These are phyloP conservation scores for Papilio polyxenes DNA, from an alignment of 1,140 invertebrate genomes.

Conservation along the genomic window DNA sequence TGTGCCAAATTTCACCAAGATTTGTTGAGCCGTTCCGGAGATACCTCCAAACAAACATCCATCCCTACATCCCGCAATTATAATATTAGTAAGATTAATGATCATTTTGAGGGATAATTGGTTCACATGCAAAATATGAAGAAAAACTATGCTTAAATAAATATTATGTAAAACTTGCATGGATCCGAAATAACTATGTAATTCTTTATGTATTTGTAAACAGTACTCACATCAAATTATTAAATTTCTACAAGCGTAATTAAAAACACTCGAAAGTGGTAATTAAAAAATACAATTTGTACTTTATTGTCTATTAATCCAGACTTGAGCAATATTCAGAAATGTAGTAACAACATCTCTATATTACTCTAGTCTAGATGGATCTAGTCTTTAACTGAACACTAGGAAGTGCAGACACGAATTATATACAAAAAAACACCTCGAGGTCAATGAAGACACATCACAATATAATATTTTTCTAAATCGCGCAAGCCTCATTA, in stretches of 20 bases:
- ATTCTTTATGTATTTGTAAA: not conserved
- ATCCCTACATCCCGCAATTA: too few species aligned
- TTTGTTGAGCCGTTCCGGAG: too few species aligned
- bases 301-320: not conserved
- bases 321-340: not conserved
- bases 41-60: too few species aligned
- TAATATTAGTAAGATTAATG: not conserved
- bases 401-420: conserved; percentile 20
- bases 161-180: not conserved
- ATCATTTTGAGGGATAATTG: not conserved
- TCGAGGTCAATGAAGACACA: not conserved
- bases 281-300: not conserved
- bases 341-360: not conserved
- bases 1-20: too few species aligned
- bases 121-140: not conserved
- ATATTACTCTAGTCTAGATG: not conserved
- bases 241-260: not conserved
- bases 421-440: not conserved
- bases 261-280: not conserved
- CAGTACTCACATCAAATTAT: not conserved
- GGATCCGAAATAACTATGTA: not conserved
- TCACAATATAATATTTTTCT: not conserved
- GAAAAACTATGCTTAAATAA: not conserved
- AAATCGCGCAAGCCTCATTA: conserved; percentile 45
- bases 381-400: not conserved